Percentiles rank a stretch among this genome's conserved stretches.
phyloP scores from a whole-genome alignment of 2,113 vertebrate genomes.

The Atherinomorus stipes region DNA sequence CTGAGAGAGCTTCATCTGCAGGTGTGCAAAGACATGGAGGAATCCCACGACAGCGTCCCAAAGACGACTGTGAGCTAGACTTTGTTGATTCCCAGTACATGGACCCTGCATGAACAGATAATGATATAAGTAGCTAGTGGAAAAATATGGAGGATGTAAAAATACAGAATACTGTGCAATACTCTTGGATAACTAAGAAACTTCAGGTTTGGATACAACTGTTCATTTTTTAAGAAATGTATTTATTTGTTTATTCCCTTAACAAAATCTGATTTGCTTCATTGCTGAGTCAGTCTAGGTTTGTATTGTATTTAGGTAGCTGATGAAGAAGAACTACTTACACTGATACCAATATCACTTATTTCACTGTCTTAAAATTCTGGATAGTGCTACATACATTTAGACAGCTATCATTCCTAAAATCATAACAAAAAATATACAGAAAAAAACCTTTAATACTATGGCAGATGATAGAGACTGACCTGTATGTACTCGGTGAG shows the following conservation, averaged over 20 bases:
- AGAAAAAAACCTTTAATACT: neutral
- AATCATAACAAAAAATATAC: neutral
- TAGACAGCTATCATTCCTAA: neutral
- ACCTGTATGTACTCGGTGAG: slow-evolving; percentile 98
- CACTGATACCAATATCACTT: too few species aligned
- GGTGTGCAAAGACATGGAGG: slow-evolving; percentile 95
- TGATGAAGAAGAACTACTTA: too few species aligned
- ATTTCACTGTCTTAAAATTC: neutral
- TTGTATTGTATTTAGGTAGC: neutral
- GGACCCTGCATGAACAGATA: slow-evolving; percentile 85
- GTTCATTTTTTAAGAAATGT: neutral
- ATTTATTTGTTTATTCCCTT: too few species aligned
- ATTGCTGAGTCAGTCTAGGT: neutral
- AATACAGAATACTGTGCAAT: neutral
- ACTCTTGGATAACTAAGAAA: neutral
- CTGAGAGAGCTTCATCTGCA: slow-evolving; percentile 99
- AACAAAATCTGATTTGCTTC: neutral
- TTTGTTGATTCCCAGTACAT: slow-evolving; percentile 95
- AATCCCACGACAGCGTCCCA: slow-evolving; percentile 98
- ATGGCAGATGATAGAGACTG: slow-evolving; percentile 11
- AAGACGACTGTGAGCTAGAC: slow-evolving; percentile 93
- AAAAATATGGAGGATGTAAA: neutral
- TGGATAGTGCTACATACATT: neutral
- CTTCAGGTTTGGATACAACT: neutral
- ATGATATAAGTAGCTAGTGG: neutral